Evolutionary conservation across 2,113 vertebrate genomes (phyloP), one percentile per base, ranked within the genome.

Genomic region (Gambusia affinis): DNA sequence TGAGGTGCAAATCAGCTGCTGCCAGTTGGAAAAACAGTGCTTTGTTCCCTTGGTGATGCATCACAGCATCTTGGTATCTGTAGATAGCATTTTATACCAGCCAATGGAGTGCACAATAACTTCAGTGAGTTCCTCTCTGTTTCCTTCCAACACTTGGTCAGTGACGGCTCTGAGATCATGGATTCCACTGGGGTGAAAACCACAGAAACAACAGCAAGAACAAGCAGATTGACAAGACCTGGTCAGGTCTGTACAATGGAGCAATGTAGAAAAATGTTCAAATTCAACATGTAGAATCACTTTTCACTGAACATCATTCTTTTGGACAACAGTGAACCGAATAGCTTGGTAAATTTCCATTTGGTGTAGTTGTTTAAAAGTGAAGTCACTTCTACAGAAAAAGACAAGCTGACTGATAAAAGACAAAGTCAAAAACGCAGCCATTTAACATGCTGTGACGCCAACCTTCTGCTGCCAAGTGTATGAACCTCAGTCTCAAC

Each of bases 351-450:
- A 60, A 75, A 60, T 70, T 51, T 63, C 15, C 8, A 57, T 79
- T 78, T 72, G 33, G 60, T 61, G 31, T 60, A 60, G 75, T 67
- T 75, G 29, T 78, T 74, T 76, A 57, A 30, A 62, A 15, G 17
- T 17, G 1, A 73, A 67, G 65, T 79, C 31, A 42, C 64, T 77
- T 15, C 51, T 57, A 51, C 71, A 66, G 44, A 71, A 42, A 31
- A 67, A 74, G 8, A 22, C 22, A 69, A 73, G 42, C 0, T 17
- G n/a, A 70, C 19, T 47, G 63, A 80, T 71, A 79, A 81, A 78
- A 79, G 72, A 78, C n/a, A 68, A 78, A 81, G 77, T 79, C 68
- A 86, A 78, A 81, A 80, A 73, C 76, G 70, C 12, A 17, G 77
- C 75, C 35, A 57, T 64, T 82, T 64, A 76, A 6, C 37, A 61